Conservation (phyloP, 1,140 invertebrate species). For the Rhynchophorus ferrugineus region DNA sequence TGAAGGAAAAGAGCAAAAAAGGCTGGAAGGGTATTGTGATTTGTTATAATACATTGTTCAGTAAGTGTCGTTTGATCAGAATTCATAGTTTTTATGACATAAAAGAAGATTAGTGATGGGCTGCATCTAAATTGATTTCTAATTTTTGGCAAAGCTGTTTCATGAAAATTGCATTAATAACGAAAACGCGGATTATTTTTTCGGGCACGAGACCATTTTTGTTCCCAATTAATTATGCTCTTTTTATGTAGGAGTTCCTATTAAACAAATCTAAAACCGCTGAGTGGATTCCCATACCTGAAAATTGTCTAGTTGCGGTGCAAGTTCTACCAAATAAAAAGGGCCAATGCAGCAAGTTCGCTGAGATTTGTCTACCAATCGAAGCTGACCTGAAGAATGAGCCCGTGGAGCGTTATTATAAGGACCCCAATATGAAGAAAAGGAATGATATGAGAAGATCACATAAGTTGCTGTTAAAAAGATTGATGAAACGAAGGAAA, state of each 20-base stretch:
- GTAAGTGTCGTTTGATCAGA: too few species aligned
- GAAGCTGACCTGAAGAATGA: constrained; percentile 49
- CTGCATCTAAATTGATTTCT: too few species aligned
- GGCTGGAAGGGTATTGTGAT: constrained; percentile 25
- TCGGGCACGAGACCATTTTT: too few species aligned
- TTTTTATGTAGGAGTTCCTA: constrained; percentile 17
- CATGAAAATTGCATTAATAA: too few species aligned
- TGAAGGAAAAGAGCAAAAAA: constrained; percentile 47
- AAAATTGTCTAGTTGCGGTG: constrained; percentile 48
- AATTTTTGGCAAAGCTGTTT: too few species aligned
- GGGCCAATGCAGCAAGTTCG: constrained; percentile 47
- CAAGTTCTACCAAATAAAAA: constrained; percentile 43
- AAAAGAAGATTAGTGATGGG: too few species aligned
- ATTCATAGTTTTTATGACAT: too few species aligned
- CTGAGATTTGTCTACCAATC: constrained; percentile 58
- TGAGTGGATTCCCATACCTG: constrained; percentile 6
- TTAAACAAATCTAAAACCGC: constrained; percentile 14
- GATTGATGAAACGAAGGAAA: constrained; percentile 48
- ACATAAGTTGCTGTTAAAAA: constrained; percentile 54
- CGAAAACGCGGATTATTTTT: too few species aligned
- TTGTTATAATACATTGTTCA: too few species aligned
- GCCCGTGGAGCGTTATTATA: constrained; percentile 48
- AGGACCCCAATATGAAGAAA: constrained; percentile 50
- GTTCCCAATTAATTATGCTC: background rate
- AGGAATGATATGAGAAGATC: constrained; percentile 49